Base-by-base conservation (phyloP, 2,113 vertebrate genomes). In the Gadus macrocephalus region DNA sequence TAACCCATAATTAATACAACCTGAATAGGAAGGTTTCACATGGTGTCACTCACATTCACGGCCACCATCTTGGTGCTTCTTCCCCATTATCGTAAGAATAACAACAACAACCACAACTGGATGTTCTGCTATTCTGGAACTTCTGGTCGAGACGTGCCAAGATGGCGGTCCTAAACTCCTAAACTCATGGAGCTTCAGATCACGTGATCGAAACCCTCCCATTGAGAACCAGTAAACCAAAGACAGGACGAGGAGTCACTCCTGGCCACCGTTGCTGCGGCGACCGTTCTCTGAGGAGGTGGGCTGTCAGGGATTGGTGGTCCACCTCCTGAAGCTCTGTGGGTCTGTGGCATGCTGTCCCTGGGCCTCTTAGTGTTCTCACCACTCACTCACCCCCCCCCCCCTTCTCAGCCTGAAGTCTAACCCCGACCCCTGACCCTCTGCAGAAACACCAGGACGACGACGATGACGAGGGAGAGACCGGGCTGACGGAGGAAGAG, bases 401-500 rank as follows among this genome's bases (percentile, higher is more conserved):
- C 42, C 8, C 42, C 42, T 0, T 9, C 12, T 9, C 12, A 7
- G 2, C 42, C 42, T 49, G 42, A 49, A 49, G 2, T 9, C 42
- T 49, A 49, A 49, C 42, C 42, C 11, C 9, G 2, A 49, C 2
- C 42, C 42, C 42, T 49, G 55, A 58, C 55, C 55, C 55, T 78
- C 70, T 49, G 64, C 89, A 96, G 94, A 90, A 83, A 87, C 87
- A 84, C 68, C 92, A 99, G 96, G 97, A 99, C 0, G 93, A 94
- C 0, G 96, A 98, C 0, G 97, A 98, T 0, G 93, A 94, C 0
- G 97, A 99, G 0, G 96, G 95, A 0, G 97, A 96, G 85, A 96
- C 91, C 0, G 97, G 95, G 15, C 88, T 96, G 77, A 98, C 97
- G 0, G 97, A 98, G 53, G 97, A 97, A 81, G 97, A 96, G 0